Evolutionary conservation across 2,113 vertebrate genomes (phyloP).

Genomic region (Melanotaenia duboulayi): DNA sequence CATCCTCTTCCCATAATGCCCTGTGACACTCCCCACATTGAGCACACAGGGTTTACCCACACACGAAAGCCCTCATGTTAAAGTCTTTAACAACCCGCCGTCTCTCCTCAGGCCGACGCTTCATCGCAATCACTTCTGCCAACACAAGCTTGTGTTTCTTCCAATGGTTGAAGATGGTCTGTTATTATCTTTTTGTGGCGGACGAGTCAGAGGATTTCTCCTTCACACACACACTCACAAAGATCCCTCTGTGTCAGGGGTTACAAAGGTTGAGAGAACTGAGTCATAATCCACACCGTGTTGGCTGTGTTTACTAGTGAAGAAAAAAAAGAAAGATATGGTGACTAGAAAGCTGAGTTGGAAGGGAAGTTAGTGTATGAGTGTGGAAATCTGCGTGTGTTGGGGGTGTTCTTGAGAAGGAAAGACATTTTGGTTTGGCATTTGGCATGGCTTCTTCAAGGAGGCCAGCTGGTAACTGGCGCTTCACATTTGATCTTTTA

Average conservation of each 20-base stretch:
- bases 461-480: conserved; percentile 42
- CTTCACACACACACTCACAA: conserved; percentile 41
- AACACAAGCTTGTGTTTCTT: conserved; percentile 65
- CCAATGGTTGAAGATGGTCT: conserved; percentile 58
- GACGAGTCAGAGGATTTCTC: conserved; percentile 40
- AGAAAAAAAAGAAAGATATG: conserved; percentile 25
- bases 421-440: conserved; percentile 34
- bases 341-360: conserved; percentile 22
- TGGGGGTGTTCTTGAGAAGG: conserved; percentile 7
- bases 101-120: conserved; percentile 61
- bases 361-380: conserved; percentile 27
- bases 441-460: conserved; percentile 51
- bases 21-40: conserved; percentile 48
- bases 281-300: conserved; percentile 38
- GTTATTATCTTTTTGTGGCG: conserved; percentile 67
- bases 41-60: conserved; percentile 40
- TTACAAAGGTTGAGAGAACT: conserved; percentile 38
- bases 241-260: conserved; percentile 54
- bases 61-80: conserved; percentile 57
- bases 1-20: conserved; percentile 57
- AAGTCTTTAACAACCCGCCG: conserved; percentile 64
- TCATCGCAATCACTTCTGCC: conserved; percentile 48
- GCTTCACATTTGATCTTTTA: conserved; percentile 36
- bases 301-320: conserved; percentile 32
- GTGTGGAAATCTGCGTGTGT: conserved; percentile 16